phyloP scores from a whole-genome alignment of 2,113 vertebrate genomes.

The Symphodus melops region DNA sequence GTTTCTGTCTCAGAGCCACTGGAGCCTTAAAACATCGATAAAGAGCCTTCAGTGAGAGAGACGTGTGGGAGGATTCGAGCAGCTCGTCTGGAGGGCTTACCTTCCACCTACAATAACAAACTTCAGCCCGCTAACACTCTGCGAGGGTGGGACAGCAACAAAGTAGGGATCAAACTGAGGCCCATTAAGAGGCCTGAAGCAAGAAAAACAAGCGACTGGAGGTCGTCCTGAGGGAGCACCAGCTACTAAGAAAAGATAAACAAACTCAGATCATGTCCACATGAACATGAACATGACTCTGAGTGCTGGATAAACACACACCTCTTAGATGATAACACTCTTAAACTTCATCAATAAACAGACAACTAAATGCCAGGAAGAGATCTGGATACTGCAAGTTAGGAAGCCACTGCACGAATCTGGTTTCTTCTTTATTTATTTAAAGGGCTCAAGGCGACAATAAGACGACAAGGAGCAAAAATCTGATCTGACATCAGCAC shows the following conservation, averaged over 20 bases:
- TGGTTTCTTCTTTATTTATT: neutral
- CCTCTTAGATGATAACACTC: neutral
- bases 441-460: neutral
- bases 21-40: slow-evolving; percentile 14
- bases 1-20: neutral
- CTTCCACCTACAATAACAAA: slow-evolving; percentile 18
- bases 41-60: neutral
- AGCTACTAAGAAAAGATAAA: neutral
- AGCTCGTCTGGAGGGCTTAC: neutral
- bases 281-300: neutral
- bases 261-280: neutral
- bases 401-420: neutral
- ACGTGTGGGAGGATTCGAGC: slow-evolving; percentile 16
- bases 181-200: slow-evolving; percentile 3
- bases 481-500: too few relatives aligned
- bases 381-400: neutral
- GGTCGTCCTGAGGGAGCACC: slow-evolving; percentile 2
- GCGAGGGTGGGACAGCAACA: neutral
- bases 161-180: neutral
- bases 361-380: neutral
- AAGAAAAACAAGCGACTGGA: neutral
- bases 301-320: slow-evolving; percentile 4
- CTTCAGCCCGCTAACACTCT: neutral
- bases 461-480: neutral
- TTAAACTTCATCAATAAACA: neutral